Conservation (phyloP, 2,797 vertebrate species). For the Enoplosus armatus region DNA sequence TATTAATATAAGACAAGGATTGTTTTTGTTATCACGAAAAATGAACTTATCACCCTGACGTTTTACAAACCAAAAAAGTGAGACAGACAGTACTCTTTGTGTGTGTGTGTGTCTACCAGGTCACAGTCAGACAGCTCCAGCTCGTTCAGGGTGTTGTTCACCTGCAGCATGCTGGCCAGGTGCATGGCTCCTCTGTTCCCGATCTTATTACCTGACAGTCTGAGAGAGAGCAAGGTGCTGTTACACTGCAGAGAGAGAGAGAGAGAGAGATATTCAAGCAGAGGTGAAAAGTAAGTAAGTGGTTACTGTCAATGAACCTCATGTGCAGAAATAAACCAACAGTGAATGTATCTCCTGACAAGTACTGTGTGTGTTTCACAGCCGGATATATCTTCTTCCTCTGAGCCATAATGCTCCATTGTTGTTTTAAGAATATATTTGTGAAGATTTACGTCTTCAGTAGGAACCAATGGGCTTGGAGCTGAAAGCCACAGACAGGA, state of each 20-base stretch:
- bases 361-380: no score
- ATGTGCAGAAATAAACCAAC: not conserved
- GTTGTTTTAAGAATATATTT: no score
- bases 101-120: conserved; percentile 80
- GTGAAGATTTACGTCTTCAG: not conserved
- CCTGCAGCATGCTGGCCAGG: conserved; percentile 89
- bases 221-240: conserved; percentile 82
- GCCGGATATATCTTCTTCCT: no score
- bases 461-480: not conserved
- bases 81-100: not conserved
- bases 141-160: conserved; percentile 88
- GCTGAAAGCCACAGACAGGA: not conserved
- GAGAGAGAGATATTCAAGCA: not conserved
- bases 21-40: no score
- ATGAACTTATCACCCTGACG: no score
- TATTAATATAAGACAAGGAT: no score
- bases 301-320: not conserved
- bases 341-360: not conserved
- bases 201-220: conserved; percentile 94
- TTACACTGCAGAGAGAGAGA: conserved; percentile 81
- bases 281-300: not conserved
- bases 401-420: no score
- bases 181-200: conserved; percentile 87
- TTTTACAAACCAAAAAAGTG: not conserved
- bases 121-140: conserved; percentile 91